Evolutionary conservation across 2,888 invertebrate genomes (phyloP).

Genomic region (Andrena flavipes): DNA sequence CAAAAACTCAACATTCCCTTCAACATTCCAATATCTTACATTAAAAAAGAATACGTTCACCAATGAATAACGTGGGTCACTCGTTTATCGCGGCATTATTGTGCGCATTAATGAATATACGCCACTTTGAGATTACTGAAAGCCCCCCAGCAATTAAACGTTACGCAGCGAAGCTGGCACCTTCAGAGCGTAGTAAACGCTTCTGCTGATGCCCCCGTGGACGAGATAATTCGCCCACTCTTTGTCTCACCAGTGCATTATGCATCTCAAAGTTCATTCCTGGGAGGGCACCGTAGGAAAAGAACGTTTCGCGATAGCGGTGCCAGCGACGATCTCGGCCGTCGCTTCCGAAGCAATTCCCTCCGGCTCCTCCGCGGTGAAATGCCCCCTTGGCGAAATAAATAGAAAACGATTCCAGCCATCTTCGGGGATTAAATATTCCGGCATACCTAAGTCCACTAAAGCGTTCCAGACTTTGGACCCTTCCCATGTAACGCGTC

Average conservation of each 20-base stretch:
- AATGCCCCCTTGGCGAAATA: no score
- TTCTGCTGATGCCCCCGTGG: no score
- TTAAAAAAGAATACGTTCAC: background rate
- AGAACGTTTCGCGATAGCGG: no score
- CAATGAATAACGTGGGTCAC: background rate
- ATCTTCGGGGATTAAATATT: background rate
- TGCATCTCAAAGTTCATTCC: no score
- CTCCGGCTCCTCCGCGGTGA: no score
- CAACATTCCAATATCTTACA: background rate
- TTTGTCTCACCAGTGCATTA: no score
- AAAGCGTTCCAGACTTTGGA: background rate
- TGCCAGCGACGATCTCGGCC: no score
- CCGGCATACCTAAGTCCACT: background rate
- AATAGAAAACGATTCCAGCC: constrained; percentile 2
- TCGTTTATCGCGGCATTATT: constrained; percentile 15
- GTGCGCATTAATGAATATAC: background rate
- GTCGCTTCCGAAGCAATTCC: no score
- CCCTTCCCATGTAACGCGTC: background rate
- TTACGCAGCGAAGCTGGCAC: no score
- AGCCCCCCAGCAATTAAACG: background rate
- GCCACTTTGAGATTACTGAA: background rate
- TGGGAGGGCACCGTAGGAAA: no score
- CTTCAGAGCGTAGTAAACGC: no score
- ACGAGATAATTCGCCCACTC: no score
- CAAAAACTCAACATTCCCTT: background rate